Conservation (phyloP, 2,888 invertebrate genomes). For the Notodonta dromedarius region DNA sequence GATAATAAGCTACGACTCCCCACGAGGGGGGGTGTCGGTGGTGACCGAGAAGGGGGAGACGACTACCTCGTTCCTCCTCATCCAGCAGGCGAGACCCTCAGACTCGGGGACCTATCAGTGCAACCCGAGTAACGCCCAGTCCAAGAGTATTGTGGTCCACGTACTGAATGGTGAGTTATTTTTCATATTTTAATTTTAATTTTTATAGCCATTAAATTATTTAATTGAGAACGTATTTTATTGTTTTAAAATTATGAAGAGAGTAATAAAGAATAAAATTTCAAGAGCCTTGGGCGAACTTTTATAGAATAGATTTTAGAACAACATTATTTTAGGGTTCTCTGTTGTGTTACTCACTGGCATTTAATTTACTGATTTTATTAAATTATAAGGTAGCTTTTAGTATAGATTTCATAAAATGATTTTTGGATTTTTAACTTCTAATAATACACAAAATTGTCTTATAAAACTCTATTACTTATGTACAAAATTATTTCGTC, state of each 20-base stretch:
- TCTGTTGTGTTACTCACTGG: not conserved
- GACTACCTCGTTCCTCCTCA: constrained; percentile 94
- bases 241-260: too few relatives aligned
- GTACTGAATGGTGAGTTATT: constrained; percentile 94
- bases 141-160: constrained; percentile 95
- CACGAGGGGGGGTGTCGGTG: constrained; percentile 95
- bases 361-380: too few relatives aligned
- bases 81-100: constrained; percentile 93
- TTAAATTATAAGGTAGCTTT: too few relatives aligned
- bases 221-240: not conserved
- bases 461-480: not conserved
- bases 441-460: too few relatives aligned
- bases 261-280: too few relatives aligned
- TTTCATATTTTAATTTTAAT: constrained; percentile 1
- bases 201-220: not conserved
- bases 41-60: constrained; percentile 96
- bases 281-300: not conserved
- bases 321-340: not conserved
- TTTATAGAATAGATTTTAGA: not conserved
- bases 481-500: constrained; percentile 43
- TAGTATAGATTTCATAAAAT: too few relatives aligned
- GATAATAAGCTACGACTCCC: constrained; percentile 98
- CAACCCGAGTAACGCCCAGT: constrained; percentile 96
- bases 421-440: too few relatives aligned
- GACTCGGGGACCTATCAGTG: constrained; percentile 97